Base-by-base conservation (phyloP, 2,888 invertebrate species). In the Drosophila paramelanica region DNA sequence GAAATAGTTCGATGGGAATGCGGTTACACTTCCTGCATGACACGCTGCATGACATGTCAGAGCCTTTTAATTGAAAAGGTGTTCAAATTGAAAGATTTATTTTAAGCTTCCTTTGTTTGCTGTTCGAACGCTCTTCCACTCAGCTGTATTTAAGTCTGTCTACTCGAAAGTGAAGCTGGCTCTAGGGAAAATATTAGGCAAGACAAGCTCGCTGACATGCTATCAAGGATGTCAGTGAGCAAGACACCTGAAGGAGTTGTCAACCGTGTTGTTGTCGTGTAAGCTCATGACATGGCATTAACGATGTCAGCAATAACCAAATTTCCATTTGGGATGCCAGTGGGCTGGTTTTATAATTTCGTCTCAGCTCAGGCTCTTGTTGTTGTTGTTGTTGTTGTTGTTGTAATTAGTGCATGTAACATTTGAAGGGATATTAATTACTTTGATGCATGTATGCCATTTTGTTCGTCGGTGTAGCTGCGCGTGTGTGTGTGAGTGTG, bases 361-460 rank as follows among this genome's bases (percentile, higher is more conserved):
- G 49, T 59, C 61, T 47, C 49, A 64, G 52, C 45, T 39, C 36
- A 23, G 50, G 55, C 46, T 65, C 3, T 23, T 64, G 45, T 25
- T 51, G 43, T 23, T 27, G 27, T 59, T 64, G 45, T 25, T 51
- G 43, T 23, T 27, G 27, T 59, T 79, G 77, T 77, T 77, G 77
- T 74, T 79, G 88, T 84, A 84, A 84, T 84, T 84, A 85, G 83
- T 81, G 82, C 82, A 84, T 84, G 88, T 82, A 67, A 70, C 86
- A 88, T 85, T 85, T 82, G 86, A 85, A 85, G 79, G 88, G 75
- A 88, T 84, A 84, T 84, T 84, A 85, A 84, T 84, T 84, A 84
- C 85, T 84, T 85, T 82, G 82, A 88, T 88, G 86, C 69, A 78
- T 62, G 72, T 65, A 52, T 60, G 31, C 49, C 27, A 59, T 43